Evolutionary conservation across 2,113 vertebrate genomes (phyloP).

Genomic region (Nycticorax nycticorax): DNA sequence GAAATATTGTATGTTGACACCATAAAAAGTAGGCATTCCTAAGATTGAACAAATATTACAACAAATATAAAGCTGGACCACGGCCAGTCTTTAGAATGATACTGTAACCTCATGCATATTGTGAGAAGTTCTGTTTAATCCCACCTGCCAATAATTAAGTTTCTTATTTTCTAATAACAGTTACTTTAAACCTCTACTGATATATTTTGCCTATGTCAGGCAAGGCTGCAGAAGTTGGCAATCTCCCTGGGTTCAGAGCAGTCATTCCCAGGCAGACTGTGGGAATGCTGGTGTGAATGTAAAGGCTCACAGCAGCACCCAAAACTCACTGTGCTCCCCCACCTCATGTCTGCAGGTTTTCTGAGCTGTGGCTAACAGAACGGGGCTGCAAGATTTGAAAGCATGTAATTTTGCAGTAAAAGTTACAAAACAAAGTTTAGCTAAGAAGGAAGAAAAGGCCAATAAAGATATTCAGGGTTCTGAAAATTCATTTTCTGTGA

Average conservation of each 20-base stretch:
- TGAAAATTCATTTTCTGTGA: not conserved
- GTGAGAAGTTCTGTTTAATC: not conserved
- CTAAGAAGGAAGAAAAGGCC: not conserved
- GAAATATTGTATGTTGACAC: not conserved
- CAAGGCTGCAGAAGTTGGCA: not conserved
- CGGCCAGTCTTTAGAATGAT: not conserved
- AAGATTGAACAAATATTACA: not conserved
- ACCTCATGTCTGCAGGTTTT: not conserved
- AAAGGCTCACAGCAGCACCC: not conserved
- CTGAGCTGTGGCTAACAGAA: not conserved
- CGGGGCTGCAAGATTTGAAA: not conserved
- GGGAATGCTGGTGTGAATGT: not conserved
- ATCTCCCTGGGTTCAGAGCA: not conserved
- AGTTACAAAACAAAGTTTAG: not conserved
- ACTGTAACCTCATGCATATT: accelerated
- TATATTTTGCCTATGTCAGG: not conserved
- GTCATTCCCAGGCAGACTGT: not conserved
- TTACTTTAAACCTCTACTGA: not conserved
- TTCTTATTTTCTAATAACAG: not conserved
- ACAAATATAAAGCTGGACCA: not conserved
- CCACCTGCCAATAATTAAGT: not conserved
- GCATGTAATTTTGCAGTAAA: not conserved
- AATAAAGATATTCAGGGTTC: not conserved
- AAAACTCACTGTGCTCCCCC: not conserved
- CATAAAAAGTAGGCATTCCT: not conserved